A percentile compares a stretch with the other conserved stretches of the same genome.
Evolutionary conservation across 2,888 invertebrate species (phyloP).

Genomic region (Cotesia congregata): DNA sequence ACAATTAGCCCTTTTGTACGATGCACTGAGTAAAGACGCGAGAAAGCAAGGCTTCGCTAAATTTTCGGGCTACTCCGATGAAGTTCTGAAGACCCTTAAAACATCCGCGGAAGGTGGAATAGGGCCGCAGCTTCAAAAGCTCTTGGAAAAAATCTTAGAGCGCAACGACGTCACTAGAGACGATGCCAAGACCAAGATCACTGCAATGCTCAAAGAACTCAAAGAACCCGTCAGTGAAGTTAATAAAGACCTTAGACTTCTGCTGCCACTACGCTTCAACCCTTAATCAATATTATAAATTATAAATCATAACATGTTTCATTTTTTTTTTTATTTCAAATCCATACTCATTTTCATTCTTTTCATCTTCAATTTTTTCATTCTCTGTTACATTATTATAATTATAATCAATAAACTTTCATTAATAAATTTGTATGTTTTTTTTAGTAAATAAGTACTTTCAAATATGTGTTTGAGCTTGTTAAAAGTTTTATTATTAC

Average conservation of each 20-base stretch:
- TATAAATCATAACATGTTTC: neutral
- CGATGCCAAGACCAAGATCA: conserved; percentile 74
- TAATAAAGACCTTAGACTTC: conserved; percentile 74
- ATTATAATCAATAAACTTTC: neutral
- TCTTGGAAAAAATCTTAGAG: conserved; percentile 75
- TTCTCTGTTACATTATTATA: neutral
- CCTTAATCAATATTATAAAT: conserved; percentile 40
- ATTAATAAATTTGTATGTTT: neutral
- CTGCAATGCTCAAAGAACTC: conserved; percentile 74
- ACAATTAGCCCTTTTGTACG: conserved; percentile 75
- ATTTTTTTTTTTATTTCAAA: conserved; percentile 5
- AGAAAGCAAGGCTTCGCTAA: conserved; percentile 76
- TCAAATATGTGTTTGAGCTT: no score
- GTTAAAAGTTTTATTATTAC: no score
- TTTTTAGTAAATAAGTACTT: no score
- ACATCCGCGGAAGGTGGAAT: conserved; percentile 75
- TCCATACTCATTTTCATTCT: conserved; percentile 18
- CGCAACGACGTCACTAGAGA: conserved; percentile 75
- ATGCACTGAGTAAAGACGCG: conserved; percentile 77
- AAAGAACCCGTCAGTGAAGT: conserved; percentile 74
- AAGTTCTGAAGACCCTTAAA: conserved; percentile 73
- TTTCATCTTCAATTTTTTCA: conserved; percentile 18
- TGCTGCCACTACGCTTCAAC: conserved; percentile 73
- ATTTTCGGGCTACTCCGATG: conserved; percentile 76
- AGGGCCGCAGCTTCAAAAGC: conserved; percentile 73